phyloP scores from a whole-genome alignment of 1,140 invertebrate species.

The Leptonema lineaticorne region DNA sequence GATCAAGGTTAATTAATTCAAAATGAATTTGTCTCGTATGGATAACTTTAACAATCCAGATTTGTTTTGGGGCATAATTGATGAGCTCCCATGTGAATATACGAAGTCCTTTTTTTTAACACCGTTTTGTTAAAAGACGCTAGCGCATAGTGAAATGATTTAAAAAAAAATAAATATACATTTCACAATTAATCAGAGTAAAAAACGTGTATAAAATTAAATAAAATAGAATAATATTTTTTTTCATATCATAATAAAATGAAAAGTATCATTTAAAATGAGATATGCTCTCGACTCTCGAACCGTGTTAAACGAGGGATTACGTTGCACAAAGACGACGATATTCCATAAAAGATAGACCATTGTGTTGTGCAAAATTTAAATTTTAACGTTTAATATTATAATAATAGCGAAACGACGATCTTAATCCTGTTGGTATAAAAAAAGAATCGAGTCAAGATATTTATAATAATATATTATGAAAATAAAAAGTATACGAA shows the following conservation, averaged over 20 bases:
- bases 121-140: background rate
- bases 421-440: background rate
- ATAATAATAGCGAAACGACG: background rate
- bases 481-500: too few relatives aligned
- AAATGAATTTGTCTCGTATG: conserved; percentile 27
- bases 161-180: too few relatives aligned
- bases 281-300: too few relatives aligned
- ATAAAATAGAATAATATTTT: background rate
- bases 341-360: background rate
- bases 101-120: background rate
- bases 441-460: too few relatives aligned
- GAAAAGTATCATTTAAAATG: too few relatives aligned
- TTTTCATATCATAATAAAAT: too few relatives aligned
- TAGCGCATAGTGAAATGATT: too few relatives aligned
- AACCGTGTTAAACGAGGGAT: too few relatives aligned
- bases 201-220: background rate
- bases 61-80: conserved; percentile 22
- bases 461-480: too few relatives aligned
- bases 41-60: conserved; percentile 26
- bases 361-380: background rate
- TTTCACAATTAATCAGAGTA: too few relatives aligned
- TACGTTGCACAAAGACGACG: background rate
- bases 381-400: background rate
- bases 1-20: conserved; percentile 31
- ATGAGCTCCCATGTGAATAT: conserved; percentile 14